A percentile compares a stretch with the other conserved stretches of the same genome.
Evolutionary conservation across 2,888 invertebrate genomes (phyloP).

Genomic region (Lymantria monacha): DNA sequence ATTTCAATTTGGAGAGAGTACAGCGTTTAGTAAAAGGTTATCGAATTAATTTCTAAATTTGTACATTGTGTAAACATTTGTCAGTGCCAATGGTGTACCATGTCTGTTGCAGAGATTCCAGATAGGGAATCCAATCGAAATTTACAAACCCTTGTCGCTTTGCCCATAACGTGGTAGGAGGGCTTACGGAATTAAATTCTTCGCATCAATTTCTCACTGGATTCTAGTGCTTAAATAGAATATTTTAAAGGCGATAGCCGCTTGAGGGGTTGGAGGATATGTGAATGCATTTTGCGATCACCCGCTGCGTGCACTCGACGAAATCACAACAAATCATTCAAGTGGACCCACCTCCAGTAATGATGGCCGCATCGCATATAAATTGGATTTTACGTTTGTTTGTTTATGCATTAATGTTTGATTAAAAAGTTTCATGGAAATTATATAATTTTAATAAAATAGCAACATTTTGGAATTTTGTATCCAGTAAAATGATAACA

Average conservation of each 20-base stretch:
- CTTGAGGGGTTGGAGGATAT: constrained; percentile 41
- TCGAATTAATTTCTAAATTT: constrained; percentile 72
- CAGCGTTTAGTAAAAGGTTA: constrained; percentile 34
- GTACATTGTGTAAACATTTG: constrained; percentile 73
- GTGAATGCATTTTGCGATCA: constrained; percentile 73
- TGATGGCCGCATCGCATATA: constrained; percentile 73
- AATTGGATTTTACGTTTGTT: constrained; percentile 65
- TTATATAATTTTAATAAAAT: constrained; percentile 26
- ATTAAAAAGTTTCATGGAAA: constrained; percentile 34
- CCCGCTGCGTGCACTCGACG: constrained; percentile 76
- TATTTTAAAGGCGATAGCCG: constrained; percentile 45
- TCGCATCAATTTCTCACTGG: constrained; percentile 30
- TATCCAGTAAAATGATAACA: constrained; percentile 12
- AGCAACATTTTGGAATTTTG: constrained; percentile 15
- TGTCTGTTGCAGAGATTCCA: constrained; percentile 70
- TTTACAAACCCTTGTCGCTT: constrained; percentile 78
- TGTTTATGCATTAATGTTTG: constrained; percentile 54
- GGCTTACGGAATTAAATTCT: constrained; percentile 73
- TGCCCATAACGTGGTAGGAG: constrained; percentile 77
- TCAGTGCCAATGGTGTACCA: constrained; percentile 61
- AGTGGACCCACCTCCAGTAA: constrained; percentile 76
- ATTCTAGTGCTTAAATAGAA: constrained; percentile 44
- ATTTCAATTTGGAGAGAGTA: too few relatives aligned
- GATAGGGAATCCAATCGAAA: constrained; percentile 78
- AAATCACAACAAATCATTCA: constrained; percentile 81